Evolutionary conservation across 23 tunicate genomes (phyloP), one percentile per base, ranked within the genome.

Genomic region (Halocynthia roretzi): DNA sequence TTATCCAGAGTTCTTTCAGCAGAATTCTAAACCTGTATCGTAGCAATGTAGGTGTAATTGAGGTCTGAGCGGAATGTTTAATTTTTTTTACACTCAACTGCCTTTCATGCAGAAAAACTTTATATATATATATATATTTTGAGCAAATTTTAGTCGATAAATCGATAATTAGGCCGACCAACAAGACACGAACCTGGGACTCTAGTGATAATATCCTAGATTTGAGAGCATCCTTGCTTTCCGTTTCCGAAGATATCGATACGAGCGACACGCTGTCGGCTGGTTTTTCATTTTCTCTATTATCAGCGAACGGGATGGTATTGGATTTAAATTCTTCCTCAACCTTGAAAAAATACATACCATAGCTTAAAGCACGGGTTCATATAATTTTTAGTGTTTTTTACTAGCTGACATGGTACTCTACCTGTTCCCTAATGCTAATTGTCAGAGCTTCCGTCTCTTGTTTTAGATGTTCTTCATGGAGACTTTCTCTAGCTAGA

Each of bases 371-470:
- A 67, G 20, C 20, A 67, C 2, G 71, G 2, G 23, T 18, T 18
- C 22, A 67, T 67, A 67, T 67, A 44, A 2, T 15, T 14, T 11
- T 14, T 44, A 14, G 5, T 31, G 23, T 77, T 31, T 31, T 31
- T 31, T 31, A 31, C 44, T 31, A 31, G 1, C 44, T 0, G 44
- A 31, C 44, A 31, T 21, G 8, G 4, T 1, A 4, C 40, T 21
- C 18, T 68, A 85, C 90, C 81, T 85, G 80, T 7, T 80, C 76
- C 50, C 76, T 64, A 12, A 71, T 58, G 68, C 80, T 84, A 54
- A 74, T 80, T 51, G 76, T 73, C 90, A 83, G 78, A 53, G 50
- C 78, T 51, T 80, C 90, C 60, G 80, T 85, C 68, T 85, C 90
- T 60, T 84, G 56, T 22, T 79, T 81, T 6, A 85, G 81, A 67